These are phyloP conservation scores for Gymnocephalus cernua DNA, from an alignment of 2,113 vertebrate genomes.

Conservation along the genomic window DNA sequence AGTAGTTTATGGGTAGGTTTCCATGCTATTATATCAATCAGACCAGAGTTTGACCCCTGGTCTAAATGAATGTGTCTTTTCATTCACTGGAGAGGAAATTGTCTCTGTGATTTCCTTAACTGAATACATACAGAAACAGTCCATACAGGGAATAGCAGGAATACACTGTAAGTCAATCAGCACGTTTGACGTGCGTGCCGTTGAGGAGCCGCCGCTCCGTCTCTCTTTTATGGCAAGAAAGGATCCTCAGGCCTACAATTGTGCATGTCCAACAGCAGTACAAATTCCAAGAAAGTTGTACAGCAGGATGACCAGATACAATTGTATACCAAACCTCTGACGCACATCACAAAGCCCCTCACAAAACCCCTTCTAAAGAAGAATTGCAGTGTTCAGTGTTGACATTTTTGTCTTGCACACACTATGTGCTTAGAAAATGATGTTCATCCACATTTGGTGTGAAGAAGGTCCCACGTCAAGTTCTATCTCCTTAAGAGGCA, in stretches of 20 bases:
- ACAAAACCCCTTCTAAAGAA: background rate
- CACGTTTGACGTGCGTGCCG: background rate
- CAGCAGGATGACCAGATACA: constrained; percentile 15
- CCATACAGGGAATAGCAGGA: constrained; percentile 13
- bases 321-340: constrained; percentile 30
- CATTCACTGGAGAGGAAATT: constrained; percentile 37
- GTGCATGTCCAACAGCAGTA: background rate
- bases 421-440: background rate
- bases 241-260: constrained; percentile 2
- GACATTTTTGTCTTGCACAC: constrained; percentile 22
- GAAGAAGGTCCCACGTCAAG: background rate
- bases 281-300: constrained; percentile 8
- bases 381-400: constrained; percentile 22
- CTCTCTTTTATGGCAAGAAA: background rate
- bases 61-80: constrained; percentile 54
- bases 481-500: constrained; percentile 23
- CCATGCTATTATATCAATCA: constrained; percentile 65
- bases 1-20: constrained; percentile 52
- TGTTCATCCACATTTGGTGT: constrained; percentile 20
- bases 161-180: constrained; percentile 23
- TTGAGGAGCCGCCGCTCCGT: background rate
- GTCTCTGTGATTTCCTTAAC: constrained; percentile 46
- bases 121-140: constrained; percentile 32
- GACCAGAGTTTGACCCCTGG: constrained; percentile 34
- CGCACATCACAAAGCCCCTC: background rate